Base-by-base conservation (phyloP, 1,140 invertebrate genomes). In the Drosophila ananassae region DNA sequence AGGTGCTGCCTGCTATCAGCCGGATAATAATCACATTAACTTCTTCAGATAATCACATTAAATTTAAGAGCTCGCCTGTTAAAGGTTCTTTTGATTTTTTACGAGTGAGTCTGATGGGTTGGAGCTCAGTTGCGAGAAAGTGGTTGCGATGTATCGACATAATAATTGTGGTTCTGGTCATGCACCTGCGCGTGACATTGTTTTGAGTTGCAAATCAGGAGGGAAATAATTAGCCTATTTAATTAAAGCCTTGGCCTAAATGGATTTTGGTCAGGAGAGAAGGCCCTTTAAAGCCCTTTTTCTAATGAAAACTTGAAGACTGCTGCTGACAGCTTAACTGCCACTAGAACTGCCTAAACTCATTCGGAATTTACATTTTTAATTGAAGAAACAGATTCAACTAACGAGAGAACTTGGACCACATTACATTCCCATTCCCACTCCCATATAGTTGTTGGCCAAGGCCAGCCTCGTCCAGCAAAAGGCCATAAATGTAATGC, bases 11-110 rank as follows among this genome's bases (percentile, higher is more conserved):
- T 73, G 80, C 80, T 62, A 69, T 34, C 37, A 13, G 46, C 53
- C 48, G 61, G 66, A 61, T 87, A 83, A 87, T 87, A 87, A 87
- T 89, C 83, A 79, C 83, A 89, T 87, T 89, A 89, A 79, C 83
- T 83, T 82, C 69, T 68, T 37, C 79, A 68, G 79, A 87, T 89
- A 87, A 87, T 79, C 83, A 73, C 82, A 89, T 87, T 89, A 81
- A 76, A 85, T 81, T 78, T 81, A 60, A 71, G 68, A 78, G 61
- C 60, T 57, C 57, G 37, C 53, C 57, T 30, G 55, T 72, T 80
- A 73, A 60, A 63, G 67, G 39, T 68, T 25, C 57, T 50, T 76
- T 64, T 87, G 83, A 85, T 71, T 89, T 89, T 85, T 85, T 85
- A 85, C 25, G 78, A 72, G 82, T 58, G 62, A 48, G 75, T 72